Percentiles rank a stretch among this genome's conserved stretches.
Conservation (phyloP, 2,888 invertebrate species). For the Synanthedon formicaeformis region DNA sequence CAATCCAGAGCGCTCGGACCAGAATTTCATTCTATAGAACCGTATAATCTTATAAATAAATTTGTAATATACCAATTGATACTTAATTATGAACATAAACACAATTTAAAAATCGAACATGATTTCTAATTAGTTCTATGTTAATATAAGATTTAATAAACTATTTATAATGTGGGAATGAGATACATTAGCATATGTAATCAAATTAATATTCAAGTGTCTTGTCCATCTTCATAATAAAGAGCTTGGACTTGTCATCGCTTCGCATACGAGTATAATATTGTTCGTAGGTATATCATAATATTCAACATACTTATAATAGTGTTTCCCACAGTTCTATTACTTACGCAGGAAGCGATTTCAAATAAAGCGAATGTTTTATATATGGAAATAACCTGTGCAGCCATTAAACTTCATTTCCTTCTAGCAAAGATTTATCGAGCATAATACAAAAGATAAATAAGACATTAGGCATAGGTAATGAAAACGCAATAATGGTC, state of each 20-base stretch:
- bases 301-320: no score
- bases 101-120: no score
- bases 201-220: neutral
- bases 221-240: neutral
- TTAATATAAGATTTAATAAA: no score
- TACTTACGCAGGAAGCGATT: no score
- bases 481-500: conserved; percentile 11
- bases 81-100: no score
- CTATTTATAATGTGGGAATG: neutral
- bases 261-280: neutral
- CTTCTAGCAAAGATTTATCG: neutral
- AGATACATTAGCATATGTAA: neutral
- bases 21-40: neutral
- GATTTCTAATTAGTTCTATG: no score
- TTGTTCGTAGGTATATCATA: neutral
- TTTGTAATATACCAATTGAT: no score
- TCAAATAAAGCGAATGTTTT: no score
- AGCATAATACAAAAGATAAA: conserved; percentile 15
- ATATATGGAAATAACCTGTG: no score
- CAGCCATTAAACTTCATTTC: neutral
- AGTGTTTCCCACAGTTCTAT: no score
- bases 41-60: neutral
- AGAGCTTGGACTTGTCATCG: neutral
- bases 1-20: conserved; percentile 26
- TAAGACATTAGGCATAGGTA: conserved; percentile 18